Percentiles rank a stretch among this genome's conserved stretches.
phyloP scores from a whole-genome alignment of 2,797 vertebrate genomes.

The Pipistrellus kuhlii region DNA sequence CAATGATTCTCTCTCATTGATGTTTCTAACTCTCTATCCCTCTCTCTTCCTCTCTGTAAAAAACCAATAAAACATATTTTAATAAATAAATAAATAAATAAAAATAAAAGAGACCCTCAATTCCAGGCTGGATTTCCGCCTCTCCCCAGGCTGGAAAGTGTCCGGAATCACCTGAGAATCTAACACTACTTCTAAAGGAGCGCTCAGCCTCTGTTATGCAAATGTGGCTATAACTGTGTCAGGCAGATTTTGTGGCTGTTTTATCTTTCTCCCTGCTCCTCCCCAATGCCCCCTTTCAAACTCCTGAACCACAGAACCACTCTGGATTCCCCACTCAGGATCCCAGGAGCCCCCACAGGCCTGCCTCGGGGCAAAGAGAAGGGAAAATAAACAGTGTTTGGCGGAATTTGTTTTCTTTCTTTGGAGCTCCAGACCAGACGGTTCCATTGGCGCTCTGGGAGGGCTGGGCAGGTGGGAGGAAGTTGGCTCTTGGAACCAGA shows the following conservation, averaged over 20 bases:
- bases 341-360: not conserved
- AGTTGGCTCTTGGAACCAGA: not conserved
- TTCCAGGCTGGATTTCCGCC: constrained; percentile 62
- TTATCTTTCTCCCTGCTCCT: not conserved
- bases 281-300: not conserved
- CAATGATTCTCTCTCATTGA: too few relatives aligned
- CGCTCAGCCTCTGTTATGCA: constrained; percentile 70
- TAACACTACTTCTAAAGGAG: constrained; percentile 76
- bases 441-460: constrained; percentile 66
- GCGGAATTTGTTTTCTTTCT: constrained; percentile 79
- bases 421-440: constrained; percentile 79
- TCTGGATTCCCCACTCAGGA: constrained; percentile 72
- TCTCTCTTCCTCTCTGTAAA: too few relatives aligned
- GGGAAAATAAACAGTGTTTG: constrained; percentile 75
- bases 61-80: too few relatives aligned
- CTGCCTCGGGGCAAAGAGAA: constrained; percentile 51
- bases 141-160: not conserved
- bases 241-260: constrained; percentile 55
- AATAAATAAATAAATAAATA: too few relatives aligned
- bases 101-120: not conserved
- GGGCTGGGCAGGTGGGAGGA: not conserved
- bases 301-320: not conserved
- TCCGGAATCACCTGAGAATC: constrained; percentile 69
- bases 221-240: constrained; percentile 73
- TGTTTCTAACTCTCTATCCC: too few relatives aligned